phyloP scores from a whole-genome alignment of 2,888 invertebrate species.

The Ernsta delagoae region DNA sequence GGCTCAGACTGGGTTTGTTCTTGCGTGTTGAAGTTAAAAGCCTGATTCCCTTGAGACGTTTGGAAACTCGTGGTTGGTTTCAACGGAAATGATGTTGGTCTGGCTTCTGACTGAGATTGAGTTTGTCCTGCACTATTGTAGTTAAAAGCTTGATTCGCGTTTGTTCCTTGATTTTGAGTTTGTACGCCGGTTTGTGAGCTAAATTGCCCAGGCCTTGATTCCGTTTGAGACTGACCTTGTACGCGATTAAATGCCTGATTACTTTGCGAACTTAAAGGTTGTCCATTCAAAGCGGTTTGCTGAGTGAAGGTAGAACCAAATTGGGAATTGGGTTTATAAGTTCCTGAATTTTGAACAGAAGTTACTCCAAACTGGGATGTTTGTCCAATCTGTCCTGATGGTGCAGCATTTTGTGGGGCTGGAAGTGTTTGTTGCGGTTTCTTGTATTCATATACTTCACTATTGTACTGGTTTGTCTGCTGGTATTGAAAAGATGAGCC shows the following conservation, averaged over 20 bases:
- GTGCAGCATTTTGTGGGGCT: background rate
- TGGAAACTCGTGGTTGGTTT: background rate
- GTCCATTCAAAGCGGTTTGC: conserved; percentile 1
- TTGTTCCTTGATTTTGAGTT: background rate
- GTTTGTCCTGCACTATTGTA: background rate
- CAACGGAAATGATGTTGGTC: background rate
- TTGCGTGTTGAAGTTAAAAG: background rate
- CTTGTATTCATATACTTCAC: conserved; percentile 52
- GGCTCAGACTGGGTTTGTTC: background rate
- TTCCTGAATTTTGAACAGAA: conserved; percentile 13
- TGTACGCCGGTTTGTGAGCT: conserved; percentile 7
- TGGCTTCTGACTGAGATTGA: too few species aligned
- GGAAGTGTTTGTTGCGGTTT: conserved; percentile 39
- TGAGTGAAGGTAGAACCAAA: conserved; percentile 15
- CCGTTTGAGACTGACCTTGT: conserved; percentile 5
- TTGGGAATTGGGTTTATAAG: conserved; percentile 9
- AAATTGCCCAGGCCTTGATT: conserved; percentile 1
- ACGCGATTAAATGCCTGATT: conserved; percentile 2
- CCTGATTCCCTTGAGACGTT: conserved; percentile 3
- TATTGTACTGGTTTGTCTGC: conserved; percentile 51
- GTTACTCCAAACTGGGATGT: conserved; percentile 14
- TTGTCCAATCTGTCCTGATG: conserved; percentile 17
- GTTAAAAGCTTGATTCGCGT: conserved; percentile 8
- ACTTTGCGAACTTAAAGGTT: conserved; percentile 10
- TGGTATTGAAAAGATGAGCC: conserved; percentile 26